These are phyloP conservation scores for Byasa hedistus DNA, from an alignment of 2,888 invertebrate species.

Conservation along the genomic window DNA sequence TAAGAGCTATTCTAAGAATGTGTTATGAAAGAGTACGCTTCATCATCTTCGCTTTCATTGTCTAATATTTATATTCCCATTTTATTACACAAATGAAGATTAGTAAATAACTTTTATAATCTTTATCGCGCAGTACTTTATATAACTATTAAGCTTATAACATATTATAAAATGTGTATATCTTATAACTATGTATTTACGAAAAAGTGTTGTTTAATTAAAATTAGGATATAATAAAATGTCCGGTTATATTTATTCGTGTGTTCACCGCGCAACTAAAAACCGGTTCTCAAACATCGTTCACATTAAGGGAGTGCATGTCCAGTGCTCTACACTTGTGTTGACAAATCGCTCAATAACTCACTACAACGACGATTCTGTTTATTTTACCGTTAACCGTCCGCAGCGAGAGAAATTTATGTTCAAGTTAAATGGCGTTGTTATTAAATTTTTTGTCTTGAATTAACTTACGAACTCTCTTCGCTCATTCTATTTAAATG, in stretches of 20 bases:
- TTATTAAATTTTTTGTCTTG: conserved; percentile 11
- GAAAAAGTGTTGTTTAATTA: too few species aligned
- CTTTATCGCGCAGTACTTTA: too few species aligned
- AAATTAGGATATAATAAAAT: too few species aligned
- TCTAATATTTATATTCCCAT: too few species aligned
- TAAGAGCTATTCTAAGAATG: too few species aligned
- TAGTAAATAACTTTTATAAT: too few species aligned
- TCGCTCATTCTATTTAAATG: background rate
- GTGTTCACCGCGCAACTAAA: background rate
- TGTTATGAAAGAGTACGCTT: too few species aligned
- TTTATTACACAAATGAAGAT: too few species aligned
- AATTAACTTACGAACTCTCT: background rate
- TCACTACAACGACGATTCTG: conserved; percentile 30
- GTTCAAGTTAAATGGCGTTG: conserved; percentile 24
- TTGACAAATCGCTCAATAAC: conserved; percentile 34
- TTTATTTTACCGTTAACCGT: conserved; percentile 29
- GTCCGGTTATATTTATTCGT: background rate
- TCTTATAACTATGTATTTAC: too few species aligned
- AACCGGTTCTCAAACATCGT: conserved; percentile 12
- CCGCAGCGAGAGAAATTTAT: conserved; percentile 32
- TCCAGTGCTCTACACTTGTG: conserved; percentile 28
- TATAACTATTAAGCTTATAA: too few species aligned
- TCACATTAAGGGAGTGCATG: conserved; percentile 14
- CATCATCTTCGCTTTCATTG: too few species aligned
- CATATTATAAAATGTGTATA: too few species aligned